Conservation (phyloP, 1,140 invertebrate species). For the Anoplophora glabripennis region DNA sequence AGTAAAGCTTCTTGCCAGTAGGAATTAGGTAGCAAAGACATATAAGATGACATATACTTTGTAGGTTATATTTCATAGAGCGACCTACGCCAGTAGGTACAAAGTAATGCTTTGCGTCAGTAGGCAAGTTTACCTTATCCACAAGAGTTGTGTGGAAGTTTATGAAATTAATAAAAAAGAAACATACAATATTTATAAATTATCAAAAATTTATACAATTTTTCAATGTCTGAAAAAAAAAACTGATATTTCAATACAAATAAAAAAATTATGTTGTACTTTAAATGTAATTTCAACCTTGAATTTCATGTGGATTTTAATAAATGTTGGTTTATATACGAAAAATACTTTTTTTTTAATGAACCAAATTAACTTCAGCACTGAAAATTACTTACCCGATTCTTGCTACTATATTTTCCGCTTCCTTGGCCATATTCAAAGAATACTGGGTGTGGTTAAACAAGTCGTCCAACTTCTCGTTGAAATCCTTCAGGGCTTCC, state of each 20-base stretch:
- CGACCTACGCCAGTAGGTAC: too few species aligned
- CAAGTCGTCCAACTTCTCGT: conserved; percentile 70
- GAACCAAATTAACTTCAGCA: not conserved
- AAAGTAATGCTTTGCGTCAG: too few species aligned
- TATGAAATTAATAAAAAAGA: too few species aligned
- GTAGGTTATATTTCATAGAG: too few species aligned
- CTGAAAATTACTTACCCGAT: conserved; percentile 52
- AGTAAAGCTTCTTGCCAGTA: too few species aligned
- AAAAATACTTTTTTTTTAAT: not conserved
- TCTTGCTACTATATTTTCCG: conserved; percentile 60
- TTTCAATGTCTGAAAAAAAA: too few species aligned
- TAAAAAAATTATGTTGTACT: too few species aligned
- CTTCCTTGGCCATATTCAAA: conserved; percentile 58
- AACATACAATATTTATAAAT: not conserved
- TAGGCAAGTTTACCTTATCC: too few species aligned
- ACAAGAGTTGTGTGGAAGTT: too few species aligned
- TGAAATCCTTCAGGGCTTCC: conserved; percentile 60
- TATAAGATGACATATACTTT: too few species aligned
- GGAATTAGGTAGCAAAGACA: too few species aligned
- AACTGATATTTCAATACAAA: too few species aligned
- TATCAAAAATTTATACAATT: not conserved
- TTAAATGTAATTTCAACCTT: not conserved
- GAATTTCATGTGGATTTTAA: not conserved
- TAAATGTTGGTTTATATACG: not conserved
- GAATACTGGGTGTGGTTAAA: conserved; percentile 63